Base-by-base conservation (phyloP, 2,888 invertebrate species). In the Rhimphoctona megacephalus region DNA sequence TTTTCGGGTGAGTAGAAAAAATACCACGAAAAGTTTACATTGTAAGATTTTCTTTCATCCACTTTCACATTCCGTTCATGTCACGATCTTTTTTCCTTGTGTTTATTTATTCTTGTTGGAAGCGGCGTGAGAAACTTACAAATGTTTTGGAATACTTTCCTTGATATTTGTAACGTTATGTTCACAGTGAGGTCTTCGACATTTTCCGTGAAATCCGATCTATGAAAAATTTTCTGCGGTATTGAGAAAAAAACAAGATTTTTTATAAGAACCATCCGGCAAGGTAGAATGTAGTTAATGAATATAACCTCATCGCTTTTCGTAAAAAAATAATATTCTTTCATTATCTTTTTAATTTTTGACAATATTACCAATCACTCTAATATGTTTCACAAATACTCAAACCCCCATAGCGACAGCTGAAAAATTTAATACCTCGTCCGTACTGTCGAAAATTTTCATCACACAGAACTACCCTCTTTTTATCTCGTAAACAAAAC, bases 401-500 rank as follows among this genome's bases (percentile, higher is more conserved):
- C 36, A 30, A 46, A 22, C 46, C 14, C n/a, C 14, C 19, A 33
- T 61, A 39, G 43, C 22, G 54, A 69, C 69, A 69, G 77, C 66
- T 52, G 17, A 39, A 79, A 79, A 79, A 78, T 78, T 78, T 52
- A 67, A 78, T 78, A 78, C 54, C 67, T 25, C 17, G 39, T 52
- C n/a, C 43, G 33, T 30, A 57, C 17, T 46, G 30, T n/a, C 46
- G n/a, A 70, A 69, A 69, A 11, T 11, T 70, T 80, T 69, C 57
- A 70, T 80, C 46, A 33, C 33, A 54, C 54, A 49, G 30, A 80
- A 25, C 57, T n/a, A 46, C 57, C 57, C 33, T 46, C 8, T n/a
- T 33, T 43, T 67, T 25, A 25, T 74, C 33, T 72, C n/a, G 3
- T 8, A 36, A 25, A 49, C 9, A 36, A 57, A 61, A 73, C 25